phyloP scores from a whole-genome alignment of 2,113 vertebrate genomes.

The Ailuropoda melanoleuca region DNA sequence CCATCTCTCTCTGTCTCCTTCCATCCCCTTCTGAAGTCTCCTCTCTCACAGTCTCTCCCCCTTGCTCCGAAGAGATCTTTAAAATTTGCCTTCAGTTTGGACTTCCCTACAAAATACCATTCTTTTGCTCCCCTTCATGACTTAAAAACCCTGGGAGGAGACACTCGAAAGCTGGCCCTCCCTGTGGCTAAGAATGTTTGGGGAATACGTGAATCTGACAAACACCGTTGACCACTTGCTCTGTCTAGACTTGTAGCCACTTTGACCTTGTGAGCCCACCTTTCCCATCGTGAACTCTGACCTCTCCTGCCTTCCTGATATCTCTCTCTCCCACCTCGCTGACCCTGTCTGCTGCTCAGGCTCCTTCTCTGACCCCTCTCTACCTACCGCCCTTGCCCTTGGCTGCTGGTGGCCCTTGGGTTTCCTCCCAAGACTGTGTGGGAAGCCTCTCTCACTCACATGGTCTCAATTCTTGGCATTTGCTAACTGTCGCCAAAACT shows the following conservation, averaged over 20 bases:
- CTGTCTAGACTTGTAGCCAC: neutral
- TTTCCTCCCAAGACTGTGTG: neutral
- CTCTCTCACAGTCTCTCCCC: neutral
- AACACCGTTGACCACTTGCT: neutral
- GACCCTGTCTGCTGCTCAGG: rapidly evolving
- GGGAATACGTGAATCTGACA: neutral
- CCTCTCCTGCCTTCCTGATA: neutral
- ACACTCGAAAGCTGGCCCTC: neutral
- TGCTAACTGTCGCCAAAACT: neutral
- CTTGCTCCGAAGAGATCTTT: neutral
- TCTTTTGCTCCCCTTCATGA: neutral
- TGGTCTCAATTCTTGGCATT: neutral
- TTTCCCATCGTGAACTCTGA: neutral
- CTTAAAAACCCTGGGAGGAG: neutral
- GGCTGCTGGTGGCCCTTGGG: neutral
- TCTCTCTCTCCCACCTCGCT: neutral
- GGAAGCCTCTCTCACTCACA: neutral
- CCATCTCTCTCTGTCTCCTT: neutral
- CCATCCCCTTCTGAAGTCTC: neutral
- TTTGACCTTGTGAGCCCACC: neutral
- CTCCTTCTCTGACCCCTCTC: neutral
- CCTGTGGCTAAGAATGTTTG: neutral
- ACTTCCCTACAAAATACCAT: neutral
- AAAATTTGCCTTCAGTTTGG: neutral
- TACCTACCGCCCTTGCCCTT: neutral